Evolutionary conservation across 1,140 invertebrate genomes (phyloP), one percentile per base, ranked within the genome.

Genomic region (Formica exsecta): DNA sequence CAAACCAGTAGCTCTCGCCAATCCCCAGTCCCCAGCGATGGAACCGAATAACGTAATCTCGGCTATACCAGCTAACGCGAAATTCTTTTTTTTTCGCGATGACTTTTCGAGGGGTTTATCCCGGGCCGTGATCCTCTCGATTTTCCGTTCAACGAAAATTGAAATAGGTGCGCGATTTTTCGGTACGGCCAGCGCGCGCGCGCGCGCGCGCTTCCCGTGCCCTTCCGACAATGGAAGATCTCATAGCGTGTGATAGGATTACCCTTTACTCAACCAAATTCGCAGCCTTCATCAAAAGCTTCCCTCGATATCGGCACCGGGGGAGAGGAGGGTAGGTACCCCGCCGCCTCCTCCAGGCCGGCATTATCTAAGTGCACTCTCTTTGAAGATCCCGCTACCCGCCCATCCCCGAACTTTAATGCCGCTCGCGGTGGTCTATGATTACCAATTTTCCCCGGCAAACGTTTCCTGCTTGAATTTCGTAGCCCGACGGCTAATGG

Each of bases 301-400:
- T 91, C 92, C 93, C 91, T 93, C 93, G 93, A 94, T 94, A 93
- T 94, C 92, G 92, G 89, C 62, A 86, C 68, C 83, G 80, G 65
- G 54, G 66, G 89, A 85, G 89, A 88, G 79, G 83, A 80, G 87
- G 83, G 51, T 62, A 62, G 77, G 75, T 48, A 22, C 70, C 74
- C 70, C 73, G 90, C 91, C 86, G 89, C 90, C 91, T 85, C 86
- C 79, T 87, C 75, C 89, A 88, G 88, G 77, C 92, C 86, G 92
- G 94, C 93, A 95, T 95, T 95, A 95, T 95, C 94, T 95, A 95
- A 95, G 94, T 95, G 95, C 94, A 95, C 93, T 94, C 93, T 93
- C 94, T 95, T 95, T 95, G 94, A 95, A 95, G 95, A 95, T 94
- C 92, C 91, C 92, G 79, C 89, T 76, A 86, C 74, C 88, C 89